These are phyloP conservation scores for Drosophila suboccidentalis DNA, from an alignment of 2,888 invertebrate species.

Conservation along the genomic window DNA sequence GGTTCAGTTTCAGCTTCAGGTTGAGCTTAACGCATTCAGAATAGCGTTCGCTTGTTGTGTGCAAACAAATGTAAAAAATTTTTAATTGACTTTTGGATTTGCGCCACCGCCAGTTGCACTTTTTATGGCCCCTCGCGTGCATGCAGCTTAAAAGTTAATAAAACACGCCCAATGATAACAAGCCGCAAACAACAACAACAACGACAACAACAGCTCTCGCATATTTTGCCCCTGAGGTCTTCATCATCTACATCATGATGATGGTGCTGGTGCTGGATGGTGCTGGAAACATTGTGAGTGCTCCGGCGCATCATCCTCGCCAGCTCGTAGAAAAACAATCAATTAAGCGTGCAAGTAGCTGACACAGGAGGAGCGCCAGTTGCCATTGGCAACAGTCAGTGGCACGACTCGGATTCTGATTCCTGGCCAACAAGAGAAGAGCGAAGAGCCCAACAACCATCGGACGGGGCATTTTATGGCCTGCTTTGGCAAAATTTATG, in stretches of 20 bases:
- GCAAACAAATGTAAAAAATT: constrained; percentile 83
- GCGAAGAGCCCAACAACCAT: constrained; percentile 31
- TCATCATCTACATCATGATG: constrained; percentile 60
- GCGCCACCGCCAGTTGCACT: constrained; percentile 75
- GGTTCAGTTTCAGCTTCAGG: constrained; percentile 14
- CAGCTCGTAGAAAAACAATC: constrained; percentile 82
- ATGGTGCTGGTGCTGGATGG: constrained; percentile 8
- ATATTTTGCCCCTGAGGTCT: constrained; percentile 84
- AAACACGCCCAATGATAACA: constrained; percentile 85
- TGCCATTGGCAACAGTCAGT: constrained; percentile 53
- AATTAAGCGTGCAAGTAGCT: constrained; percentile 81
- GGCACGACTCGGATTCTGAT: constrained; percentile 34
- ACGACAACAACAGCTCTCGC: constrained; percentile 29
- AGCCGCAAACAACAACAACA: constrained; percentile 66
- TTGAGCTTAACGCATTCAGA: constrained; percentile 36
- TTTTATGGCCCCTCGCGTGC: constrained; percentile 82
- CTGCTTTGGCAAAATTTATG: constrained; percentile 83
- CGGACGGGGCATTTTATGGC: constrained; percentile 66
- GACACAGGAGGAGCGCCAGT: constrained; percentile 73
- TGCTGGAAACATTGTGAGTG: constrained; percentile 49
- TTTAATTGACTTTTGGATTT: constrained; percentile 80
- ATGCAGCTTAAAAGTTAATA: constrained; percentile 84
- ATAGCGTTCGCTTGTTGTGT: constrained; percentile 58
- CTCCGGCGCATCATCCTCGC: constrained; percentile 43
- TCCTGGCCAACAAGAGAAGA: constrained; percentile 6